These are phyloP conservation scores for Pangasianodon gigas DNA, from an alignment of 2,113 vertebrate genomes.

Conservation along the genomic window DNA sequence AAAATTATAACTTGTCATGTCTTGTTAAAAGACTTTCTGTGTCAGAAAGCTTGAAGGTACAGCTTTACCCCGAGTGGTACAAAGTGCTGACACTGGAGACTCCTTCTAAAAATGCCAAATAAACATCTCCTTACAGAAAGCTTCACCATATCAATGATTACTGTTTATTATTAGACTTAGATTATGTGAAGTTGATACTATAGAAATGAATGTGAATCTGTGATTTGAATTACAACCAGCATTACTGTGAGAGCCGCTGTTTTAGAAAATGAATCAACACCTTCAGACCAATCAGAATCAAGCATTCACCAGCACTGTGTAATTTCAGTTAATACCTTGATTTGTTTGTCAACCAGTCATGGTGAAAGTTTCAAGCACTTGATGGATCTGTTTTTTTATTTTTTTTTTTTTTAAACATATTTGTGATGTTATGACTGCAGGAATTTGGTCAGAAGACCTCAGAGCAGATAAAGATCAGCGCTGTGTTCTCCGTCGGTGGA, in stretches of 20 bases:
- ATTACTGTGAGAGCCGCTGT: neutral
- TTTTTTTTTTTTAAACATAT: neutral
- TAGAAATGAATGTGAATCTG: neutral
- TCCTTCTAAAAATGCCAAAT: no score
- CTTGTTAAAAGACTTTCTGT: neutral
- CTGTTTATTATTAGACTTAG: neutral
- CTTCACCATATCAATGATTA: neutral
- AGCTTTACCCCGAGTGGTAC: no score
- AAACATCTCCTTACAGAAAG: neutral
- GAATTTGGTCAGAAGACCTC: conserved; percentile 45
- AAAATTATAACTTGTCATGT: neutral
- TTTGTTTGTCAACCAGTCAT: neutral
- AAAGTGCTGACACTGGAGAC: neutral
- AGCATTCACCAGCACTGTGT: neutral
- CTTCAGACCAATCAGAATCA: neutral
- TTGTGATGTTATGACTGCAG: conserved; percentile 15
- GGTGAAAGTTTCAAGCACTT: neutral
- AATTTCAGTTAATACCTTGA: neutral
- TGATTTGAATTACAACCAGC: neutral
- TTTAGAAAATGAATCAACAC: neutral
- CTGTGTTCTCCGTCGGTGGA: conserved; percentile 89
- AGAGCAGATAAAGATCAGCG: conserved; percentile 92
- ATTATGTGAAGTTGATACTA: neutral
- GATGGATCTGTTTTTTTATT: neutral
- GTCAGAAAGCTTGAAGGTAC: no score